Evolutionary conservation across 2,113 vertebrate species (phyloP).

Genomic region (Procapra przewalskii): DNA sequence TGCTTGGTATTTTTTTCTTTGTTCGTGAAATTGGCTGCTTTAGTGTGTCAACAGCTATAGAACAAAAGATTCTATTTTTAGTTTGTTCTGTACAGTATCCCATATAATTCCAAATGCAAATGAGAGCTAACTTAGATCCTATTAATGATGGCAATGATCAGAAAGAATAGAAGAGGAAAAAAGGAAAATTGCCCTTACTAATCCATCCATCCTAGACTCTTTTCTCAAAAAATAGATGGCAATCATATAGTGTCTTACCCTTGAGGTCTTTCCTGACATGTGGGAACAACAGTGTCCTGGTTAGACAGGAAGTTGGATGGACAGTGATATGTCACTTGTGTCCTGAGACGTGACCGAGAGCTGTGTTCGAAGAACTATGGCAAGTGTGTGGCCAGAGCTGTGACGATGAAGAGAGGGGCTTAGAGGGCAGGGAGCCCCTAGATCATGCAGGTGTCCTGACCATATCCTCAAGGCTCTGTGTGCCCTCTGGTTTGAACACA

Average conservation of each 20-base stretch:
- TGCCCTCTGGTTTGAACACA: neutral
- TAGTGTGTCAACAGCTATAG: neutral
- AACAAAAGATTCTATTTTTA: slow-evolving; percentile 47
- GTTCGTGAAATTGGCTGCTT: neutral
- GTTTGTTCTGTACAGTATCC: slow-evolving; percentile 17
- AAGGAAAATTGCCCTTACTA: neutral
- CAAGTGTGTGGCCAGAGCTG: neutral
- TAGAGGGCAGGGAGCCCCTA: too few relatives aligned
- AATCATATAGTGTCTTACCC: rapidly evolving
- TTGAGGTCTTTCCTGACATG: neutral
- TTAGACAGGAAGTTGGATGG: neutral
- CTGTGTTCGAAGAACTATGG: neutral
- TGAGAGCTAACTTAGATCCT: neutral
- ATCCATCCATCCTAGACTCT: neutral
- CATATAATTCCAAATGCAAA: slow-evolving; percentile 5
- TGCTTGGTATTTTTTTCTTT: slow-evolving; percentile 25
- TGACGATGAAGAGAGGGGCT: neutral
- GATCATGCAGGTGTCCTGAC: rapidly evolving
- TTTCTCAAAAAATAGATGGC: neutral
- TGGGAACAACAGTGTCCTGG: neutral
- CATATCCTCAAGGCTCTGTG: rapidly evolving
- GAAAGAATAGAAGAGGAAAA: neutral
- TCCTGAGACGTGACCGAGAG: neutral
- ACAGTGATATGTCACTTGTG: too few relatives aligned
- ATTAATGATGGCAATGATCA: neutral